phyloP scores from a whole-genome alignment of 2,113 vertebrate species.

The Lamprotornis superbus region DNA sequence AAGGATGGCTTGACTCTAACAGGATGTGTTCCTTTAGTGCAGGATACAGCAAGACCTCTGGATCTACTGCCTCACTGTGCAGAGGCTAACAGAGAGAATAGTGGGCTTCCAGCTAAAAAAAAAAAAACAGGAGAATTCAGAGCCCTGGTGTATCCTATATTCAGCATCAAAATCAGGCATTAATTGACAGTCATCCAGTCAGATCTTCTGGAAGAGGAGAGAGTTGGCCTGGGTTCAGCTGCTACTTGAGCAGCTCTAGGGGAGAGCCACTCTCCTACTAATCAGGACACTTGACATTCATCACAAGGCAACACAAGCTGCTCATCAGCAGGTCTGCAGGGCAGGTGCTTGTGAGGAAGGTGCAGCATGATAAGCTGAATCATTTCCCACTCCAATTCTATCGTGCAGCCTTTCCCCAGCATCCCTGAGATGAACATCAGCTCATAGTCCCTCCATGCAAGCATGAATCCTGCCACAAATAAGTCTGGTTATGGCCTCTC shows the following conservation, averaged over 20 bases:
- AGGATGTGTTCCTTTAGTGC: background rate
- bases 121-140: background rate
- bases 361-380: background rate
- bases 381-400: background rate
- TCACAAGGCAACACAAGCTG: background rate
- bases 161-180: background rate
- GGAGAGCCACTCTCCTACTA: background rate
- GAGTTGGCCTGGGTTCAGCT: background rate
- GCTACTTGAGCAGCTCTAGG: background rate
- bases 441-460: background rate
- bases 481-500: background rate
- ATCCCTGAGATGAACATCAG: background rate
- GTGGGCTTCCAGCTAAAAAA: background rate
- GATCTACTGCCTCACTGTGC: background rate
- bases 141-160: background rate
- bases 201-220: background rate
- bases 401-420: background rate
- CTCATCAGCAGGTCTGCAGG: constrained; percentile 13
- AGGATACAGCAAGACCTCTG: background rate
- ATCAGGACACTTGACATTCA: background rate
- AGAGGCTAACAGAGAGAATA: background rate
- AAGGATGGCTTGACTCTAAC: background rate
- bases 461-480: background rate
- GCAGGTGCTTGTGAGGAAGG: background rate
- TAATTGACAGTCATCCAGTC: background rate